phyloP scores from a whole-genome alignment of 2,113 vertebrate genomes.

The Sciurus niger region DNA sequence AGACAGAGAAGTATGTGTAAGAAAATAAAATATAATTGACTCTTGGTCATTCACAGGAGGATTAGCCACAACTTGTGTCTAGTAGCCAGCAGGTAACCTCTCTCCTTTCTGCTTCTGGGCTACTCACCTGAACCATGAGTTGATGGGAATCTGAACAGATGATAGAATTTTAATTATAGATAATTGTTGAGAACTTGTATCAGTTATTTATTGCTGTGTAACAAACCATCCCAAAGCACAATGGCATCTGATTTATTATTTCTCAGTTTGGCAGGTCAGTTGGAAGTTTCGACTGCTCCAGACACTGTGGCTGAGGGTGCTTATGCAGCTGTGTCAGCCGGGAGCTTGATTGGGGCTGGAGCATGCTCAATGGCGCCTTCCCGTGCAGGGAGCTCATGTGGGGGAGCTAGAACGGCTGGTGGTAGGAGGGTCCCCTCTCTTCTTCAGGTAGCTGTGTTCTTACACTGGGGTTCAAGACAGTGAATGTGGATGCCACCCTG shows the following conservation, averaged over 20 bases:
- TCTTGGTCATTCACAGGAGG: background rate
- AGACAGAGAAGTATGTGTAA: background rate
- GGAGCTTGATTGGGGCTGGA: background rate
- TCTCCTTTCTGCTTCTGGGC: background rate
- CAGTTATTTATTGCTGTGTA: background rate
- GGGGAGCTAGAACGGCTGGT: background rate
- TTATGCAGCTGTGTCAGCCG: background rate
- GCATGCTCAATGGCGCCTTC: background rate
- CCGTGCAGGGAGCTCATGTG: background rate
- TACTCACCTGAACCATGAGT: background rate
- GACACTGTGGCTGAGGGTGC: background rate
- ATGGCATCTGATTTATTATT: slow-evolving; percentile 9
- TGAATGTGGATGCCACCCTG: background rate
- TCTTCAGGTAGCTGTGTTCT: background rate
- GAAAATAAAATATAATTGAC: background rate
- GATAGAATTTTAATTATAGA: background rate
- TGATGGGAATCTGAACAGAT: background rate
- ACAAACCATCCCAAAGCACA: background rate
- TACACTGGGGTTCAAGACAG: background rate
- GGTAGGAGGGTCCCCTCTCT: background rate
- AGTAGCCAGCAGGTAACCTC: background rate
- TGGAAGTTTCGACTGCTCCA: background rate
- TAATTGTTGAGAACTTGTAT: background rate
- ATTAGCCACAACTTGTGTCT: background rate
- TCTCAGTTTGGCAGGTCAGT: background rate